Evolutionary conservation across 23 tunicate genomes (phyloP), one percentile per base, ranked within the genome.

Genomic region (Ciona savignyi): DNA sequence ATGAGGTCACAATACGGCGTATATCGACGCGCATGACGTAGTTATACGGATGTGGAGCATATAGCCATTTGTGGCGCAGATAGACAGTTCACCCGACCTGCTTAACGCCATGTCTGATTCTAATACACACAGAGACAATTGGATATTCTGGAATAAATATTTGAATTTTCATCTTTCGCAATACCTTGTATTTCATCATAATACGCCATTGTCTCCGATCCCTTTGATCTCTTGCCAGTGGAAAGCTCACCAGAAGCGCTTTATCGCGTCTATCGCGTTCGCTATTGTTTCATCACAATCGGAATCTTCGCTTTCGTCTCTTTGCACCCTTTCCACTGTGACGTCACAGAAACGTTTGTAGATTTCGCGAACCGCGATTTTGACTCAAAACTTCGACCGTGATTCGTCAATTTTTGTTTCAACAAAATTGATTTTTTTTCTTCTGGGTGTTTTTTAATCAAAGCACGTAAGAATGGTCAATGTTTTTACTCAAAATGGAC

Each of bases 251-350:
- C 9, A 42, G 56, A 15, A 42, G 56, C 56, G 56, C 15, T 42
- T 42, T 42, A 42, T 42, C 56, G 56, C 56, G 56, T 42, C 56
- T 6, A 42, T 42, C 56, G 56, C 56, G 56, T 42, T 42, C 15
- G 56, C 56, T 42, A 42, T 42, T 42, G 56, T 42, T 42, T 42
- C 56, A 42, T 42, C 56, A 42, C 56, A 42, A 42, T 42, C 56
- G 56, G 56, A 42, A 42, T 42, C 56, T 42, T 42, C 56, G 56
- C 56, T 42, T 42, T 42, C 56, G 56, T 42, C 56, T 42, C 11
- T 42, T 42, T 42, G 56, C 56, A 42, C 56, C 56, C 56, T 6
- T 15, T 15, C 56, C 9, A 6, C 11, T 42, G 56, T 42, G 56
- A 42, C 56, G 56, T 42, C 56, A 42, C 56, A 42, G 15, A 42